Conservation (phyloP, 1,140 invertebrate species). For the Trachelipus rathkii region DNA sequence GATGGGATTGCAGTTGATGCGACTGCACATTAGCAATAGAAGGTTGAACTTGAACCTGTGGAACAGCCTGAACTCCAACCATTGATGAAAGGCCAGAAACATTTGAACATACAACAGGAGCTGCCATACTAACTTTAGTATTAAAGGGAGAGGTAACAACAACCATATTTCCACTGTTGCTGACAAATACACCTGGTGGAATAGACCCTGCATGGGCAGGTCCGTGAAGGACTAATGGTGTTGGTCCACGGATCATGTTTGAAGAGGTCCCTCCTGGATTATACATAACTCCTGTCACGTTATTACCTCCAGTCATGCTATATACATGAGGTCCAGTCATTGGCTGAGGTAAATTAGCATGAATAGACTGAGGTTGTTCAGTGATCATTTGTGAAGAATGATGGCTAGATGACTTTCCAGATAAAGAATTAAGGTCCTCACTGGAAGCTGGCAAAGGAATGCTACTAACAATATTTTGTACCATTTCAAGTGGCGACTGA, state of each 20-base stretch:
- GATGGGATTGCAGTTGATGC: slow-evolving; percentile 37
- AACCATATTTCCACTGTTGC: slow-evolving; percentile 36
- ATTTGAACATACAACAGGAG: slow-evolving; percentile 54
- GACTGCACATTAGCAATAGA: slow-evolving; percentile 32
- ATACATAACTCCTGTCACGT: slow-evolving; percentile 64
- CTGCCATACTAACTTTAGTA: slow-evolving; percentile 55
- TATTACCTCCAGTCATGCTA: slow-evolving; percentile 64
- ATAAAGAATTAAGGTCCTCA: not conserved
- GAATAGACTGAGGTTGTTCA: slow-evolving; percentile 27
- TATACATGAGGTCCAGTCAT: slow-evolving; percentile 62
- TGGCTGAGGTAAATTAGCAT: slow-evolving; percentile 50
- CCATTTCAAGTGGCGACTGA: slow-evolving; percentile 72
- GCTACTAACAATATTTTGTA: slow-evolving; percentile 72
- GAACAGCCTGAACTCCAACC: slow-evolving; percentile 53
- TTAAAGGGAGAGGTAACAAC: slow-evolving; percentile 32
- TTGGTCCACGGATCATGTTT: slow-evolving; percentile 29
- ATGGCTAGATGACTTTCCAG: not conserved
- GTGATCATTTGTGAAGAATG: not conserved
- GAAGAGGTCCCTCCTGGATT: slow-evolving; percentile 31
- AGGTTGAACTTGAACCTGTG: slow-evolving; percentile 65
- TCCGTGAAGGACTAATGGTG: slow-evolving; percentile 29
- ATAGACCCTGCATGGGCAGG: slow-evolving; percentile 20
- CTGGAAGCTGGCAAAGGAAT: slow-evolving; percentile 58
- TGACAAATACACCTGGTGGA: slow-evolving; percentile 34
- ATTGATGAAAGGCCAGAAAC: slow-evolving; percentile 55